Evolutionary conservation across 2,797 vertebrate genomes (phyloP), one percentile per base, ranked within the genome.

Genomic region (Tamandua tetradactyla): DNA sequence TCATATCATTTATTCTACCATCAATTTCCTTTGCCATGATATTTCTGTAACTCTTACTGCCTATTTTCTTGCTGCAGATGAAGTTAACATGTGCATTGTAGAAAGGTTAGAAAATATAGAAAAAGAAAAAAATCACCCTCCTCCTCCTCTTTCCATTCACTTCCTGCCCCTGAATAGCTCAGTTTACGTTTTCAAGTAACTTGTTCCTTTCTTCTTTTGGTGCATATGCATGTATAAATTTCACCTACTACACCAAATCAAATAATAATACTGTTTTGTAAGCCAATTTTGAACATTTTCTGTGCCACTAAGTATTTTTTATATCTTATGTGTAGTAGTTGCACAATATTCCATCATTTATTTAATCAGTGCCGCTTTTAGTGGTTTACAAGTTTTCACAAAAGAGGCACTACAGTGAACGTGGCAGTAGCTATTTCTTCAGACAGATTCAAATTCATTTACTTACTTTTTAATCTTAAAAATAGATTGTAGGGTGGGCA

Each of bases 101-200:
- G 75, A 59, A 76, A 84, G 30, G 27, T 84, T 35, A 88, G 55
- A 87, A 88, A 82, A 76, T 71, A 23, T 6, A 40, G 42, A 86
- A 75, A 35, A 55, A n/a, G 69, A 37, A 23, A 62, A 66, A 47
- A 64, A 15, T 20, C 32, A 55, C 30, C 37, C 14, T 10, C 18
- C 23, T 57, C 40, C 18, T 80, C 75, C 11, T 57, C 25, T 89
- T 18, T 92, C 35, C 27, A 47, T 93, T 74, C 5, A n/a, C 49
- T 88, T 13, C 17, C 11, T 3, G 59, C 32, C 27, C 37, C 57
- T 89, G 20, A 35, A 37, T 47, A 35, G 22, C 61, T 91, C 25
- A 47, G 68, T 86, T 89, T 55, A 68, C n/a, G 37, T 69, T 83
- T 89, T 62, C 52, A 83, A 92, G 75, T 37, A 92, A 81, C 44